Conservation (phyloP, 2,797 vertebrate species). For the Cossypha caffra region DNA sequence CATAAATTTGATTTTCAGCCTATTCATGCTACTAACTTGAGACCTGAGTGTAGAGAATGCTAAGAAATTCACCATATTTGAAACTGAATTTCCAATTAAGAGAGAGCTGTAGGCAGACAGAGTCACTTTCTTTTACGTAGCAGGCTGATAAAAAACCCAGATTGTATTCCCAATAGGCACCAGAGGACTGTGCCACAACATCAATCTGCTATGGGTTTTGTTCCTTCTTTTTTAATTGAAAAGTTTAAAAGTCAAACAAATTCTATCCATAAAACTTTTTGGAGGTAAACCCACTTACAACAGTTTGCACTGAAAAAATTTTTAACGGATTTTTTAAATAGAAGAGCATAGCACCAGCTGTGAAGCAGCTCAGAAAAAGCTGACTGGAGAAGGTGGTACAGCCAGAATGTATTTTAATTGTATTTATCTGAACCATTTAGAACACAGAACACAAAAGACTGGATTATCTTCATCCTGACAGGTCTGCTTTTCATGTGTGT, state of each 20-base stretch:
- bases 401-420: not conserved
- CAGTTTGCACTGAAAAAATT: not conserved
- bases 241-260: not conserved
- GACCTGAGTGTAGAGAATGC: not conserved
- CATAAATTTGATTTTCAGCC: not conserved
- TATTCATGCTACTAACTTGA: not conserved
- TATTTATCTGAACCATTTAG: not conserved
- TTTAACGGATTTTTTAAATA: not conserved
- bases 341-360: not conserved
- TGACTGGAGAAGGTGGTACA: not conserved
- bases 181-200: not conserved
- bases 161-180: not conserved
- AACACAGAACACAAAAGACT: not conserved
- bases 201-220: not conserved
- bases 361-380: not conserved
- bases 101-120: not conserved
- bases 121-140: not conserved
- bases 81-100: not conserved
- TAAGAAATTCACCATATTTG: not conserved
- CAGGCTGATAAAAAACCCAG: not conserved
- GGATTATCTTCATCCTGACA: not conserved
- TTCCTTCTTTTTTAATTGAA: not conserved
- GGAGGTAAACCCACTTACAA: not conserved
- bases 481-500: not conserved
- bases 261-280: not conserved